A percentile compares a stretch with the other conserved stretches of the same genome.
These are phyloP conservation scores for Zosterops pallidus DNA, from an alignment of 2,113 vertebrate species.

Conservation along the genomic window DNA sequence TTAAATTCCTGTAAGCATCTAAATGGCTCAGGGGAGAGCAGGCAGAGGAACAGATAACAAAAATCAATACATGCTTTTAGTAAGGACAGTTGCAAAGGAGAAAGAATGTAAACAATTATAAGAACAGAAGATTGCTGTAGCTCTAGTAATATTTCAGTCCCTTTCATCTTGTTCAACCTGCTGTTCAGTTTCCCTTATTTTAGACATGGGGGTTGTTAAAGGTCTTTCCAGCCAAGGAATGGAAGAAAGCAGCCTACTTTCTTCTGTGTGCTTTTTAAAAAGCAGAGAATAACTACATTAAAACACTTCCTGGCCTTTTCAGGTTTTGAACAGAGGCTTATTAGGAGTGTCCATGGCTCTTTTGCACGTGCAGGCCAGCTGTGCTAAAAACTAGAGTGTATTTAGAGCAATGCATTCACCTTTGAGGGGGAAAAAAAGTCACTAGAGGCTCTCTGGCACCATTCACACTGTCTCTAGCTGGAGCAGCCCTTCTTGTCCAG, in stretches of 20 bases:
- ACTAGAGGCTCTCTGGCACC: background rate
- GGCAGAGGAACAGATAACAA: background rate
- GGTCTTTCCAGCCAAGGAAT: background rate
- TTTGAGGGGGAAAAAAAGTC: background rate
- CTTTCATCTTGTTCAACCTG: background rate
- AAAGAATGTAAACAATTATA: background rate
- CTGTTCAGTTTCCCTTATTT: background rate
- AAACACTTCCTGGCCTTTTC: background rate
- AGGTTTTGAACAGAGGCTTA: background rate
- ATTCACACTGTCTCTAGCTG: background rate
- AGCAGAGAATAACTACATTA: background rate
- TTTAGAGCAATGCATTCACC: background rate
- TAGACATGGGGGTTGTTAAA: background rate
- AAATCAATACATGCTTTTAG: conserved; percentile 12
- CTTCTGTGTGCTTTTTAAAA: background rate
- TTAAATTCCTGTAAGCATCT: conserved; percentile 23
- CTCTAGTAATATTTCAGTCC: background rate
- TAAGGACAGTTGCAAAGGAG: background rate
- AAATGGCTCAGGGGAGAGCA: background rate
- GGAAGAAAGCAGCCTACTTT: background rate
- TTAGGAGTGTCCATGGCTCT: background rate
- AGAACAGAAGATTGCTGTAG: background rate
- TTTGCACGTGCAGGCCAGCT: background rate
- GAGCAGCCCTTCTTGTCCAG: background rate
- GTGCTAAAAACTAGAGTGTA: background rate